Evolutionary conservation across 2,113 vertebrate species (phyloP).

Genomic region (Conger conger): DNA sequence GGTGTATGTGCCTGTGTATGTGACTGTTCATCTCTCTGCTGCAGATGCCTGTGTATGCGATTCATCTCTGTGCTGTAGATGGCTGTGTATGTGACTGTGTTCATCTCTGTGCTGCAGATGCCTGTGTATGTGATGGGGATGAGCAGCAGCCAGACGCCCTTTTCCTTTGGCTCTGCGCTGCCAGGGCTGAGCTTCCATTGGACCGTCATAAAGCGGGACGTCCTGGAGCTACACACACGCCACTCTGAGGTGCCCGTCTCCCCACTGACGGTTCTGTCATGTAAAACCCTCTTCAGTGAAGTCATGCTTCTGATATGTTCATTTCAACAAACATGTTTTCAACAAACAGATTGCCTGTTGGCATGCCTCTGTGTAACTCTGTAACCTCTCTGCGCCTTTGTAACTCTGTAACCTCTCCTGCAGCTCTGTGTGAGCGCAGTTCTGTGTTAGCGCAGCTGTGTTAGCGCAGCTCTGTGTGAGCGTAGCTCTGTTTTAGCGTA

Average conservation of each 20-base stretch:
- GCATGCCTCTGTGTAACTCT: too few relatives aligned
- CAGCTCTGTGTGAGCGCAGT: too few relatives aligned
- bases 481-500: too few relatives aligned
- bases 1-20: slow-evolving; percentile 29
- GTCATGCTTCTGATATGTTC: too few relatives aligned
- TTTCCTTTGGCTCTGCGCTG: slow-evolving; percentile 85
- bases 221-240: slow-evolving; percentile 80
- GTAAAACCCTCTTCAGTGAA: not conserved
- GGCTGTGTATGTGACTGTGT: slow-evolving; percentile 72
- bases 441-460: too few relatives aligned
- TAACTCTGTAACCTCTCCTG: too few relatives aligned
- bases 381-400: too few relatives aligned
- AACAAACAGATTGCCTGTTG: too few relatives aligned
- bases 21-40: slow-evolving; percentile 23
- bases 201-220: slow-evolving; percentile 88
- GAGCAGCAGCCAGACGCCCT: slow-evolving; percentile 88
- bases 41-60: not conserved
- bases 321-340: too few relatives aligned
- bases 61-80: slow-evolving; percentile 60
- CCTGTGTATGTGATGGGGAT: slow-evolving; percentile 89
- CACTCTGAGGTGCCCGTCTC: slow-evolving; percentile 80
- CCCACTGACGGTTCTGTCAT: not conserved
- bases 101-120: slow-evolving; percentile 64
- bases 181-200: slow-evolving; percentile 87
- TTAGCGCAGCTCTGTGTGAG: too few relatives aligned